Percentiles rank a stretch among this genome's conserved stretches.
Evolutionary conservation across 2,888 invertebrate species (phyloP).

Genomic region (Drosophila dives): DNA sequence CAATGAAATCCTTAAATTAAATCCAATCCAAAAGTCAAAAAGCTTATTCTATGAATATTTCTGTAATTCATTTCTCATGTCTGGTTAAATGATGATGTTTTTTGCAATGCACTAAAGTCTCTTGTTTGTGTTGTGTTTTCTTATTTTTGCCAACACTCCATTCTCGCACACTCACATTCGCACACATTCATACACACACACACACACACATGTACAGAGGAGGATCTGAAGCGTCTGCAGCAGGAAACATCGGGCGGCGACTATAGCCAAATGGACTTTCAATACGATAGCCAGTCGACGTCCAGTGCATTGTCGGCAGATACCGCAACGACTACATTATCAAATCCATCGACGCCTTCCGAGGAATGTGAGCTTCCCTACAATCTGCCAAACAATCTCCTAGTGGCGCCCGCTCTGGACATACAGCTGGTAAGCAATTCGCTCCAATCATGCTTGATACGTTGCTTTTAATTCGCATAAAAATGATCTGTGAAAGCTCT

Average conservation of each 20-base stretch:
- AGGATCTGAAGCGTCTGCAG: slow-evolving; percentile 94
- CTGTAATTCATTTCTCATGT: slow-evolving; percentile 16
- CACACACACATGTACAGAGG: slow-evolving; percentile 88
- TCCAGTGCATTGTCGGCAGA: slow-evolving; percentile 9
- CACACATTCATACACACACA: slow-evolving; percentile 10
- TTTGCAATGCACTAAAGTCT: slow-evolving; percentile 48
- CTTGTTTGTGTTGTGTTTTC: slow-evolving; percentile 67
- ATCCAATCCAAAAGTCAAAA: slow-evolving; percentile 24
- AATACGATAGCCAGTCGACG: slow-evolving; percentile 86
- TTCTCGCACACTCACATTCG: slow-evolving; percentile 10
- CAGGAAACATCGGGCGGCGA: slow-evolving; percentile 87
- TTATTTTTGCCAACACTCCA: slow-evolving; percentile 72
- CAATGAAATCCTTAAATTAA: slow-evolving; percentile 14
- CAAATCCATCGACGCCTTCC: slow-evolving; percentile 78
- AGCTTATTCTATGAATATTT: slow-evolving; percentile 29
- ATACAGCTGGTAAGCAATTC: slow-evolving; percentile 88
- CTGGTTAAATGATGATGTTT: slow-evolving; percentile 5
- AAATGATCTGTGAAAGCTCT: no score
- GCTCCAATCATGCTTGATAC: no score
- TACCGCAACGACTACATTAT: slow-evolving; percentile 31
- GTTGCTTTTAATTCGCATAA: no score
- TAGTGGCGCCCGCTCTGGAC: slow-evolving; percentile 90
- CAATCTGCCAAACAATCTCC: slow-evolving; percentile 89
- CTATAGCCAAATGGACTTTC: slow-evolving; percentile 91
- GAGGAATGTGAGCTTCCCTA: slow-evolving; percentile 92